Evolutionary conservation across 2,888 invertebrate genomes (phyloP), one percentile per base, ranked within the genome.

Genomic region (Meliscaeva auricollis): DNA sequence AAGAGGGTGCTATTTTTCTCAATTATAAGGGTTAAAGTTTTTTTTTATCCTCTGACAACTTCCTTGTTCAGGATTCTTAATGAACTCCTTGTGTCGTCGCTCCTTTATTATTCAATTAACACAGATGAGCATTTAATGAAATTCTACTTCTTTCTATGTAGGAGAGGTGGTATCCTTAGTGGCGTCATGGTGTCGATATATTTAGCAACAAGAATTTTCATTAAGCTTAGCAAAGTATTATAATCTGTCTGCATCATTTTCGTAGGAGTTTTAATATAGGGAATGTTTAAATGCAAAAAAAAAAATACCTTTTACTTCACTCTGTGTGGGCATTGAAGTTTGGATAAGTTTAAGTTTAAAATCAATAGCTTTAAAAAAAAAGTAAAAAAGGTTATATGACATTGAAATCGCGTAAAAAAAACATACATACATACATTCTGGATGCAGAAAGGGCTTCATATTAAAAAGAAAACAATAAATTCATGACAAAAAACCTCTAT

Each of bases 81-180:
- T 50, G 66, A 66, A 66, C 66, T 50, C 50, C 50, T 64, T 66
- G 64, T 64, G 64, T 50, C 5, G 64, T 50, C 5, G 17, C 50
- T 66, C 48, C 66, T 50, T 66, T 50, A 66, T 66, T 66, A 66
- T 50, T 9, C 66, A 66, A 66, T 66, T 66, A 66, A 66, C 66
- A 35, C 20, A 66, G 35, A 50, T 66, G 66, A 66, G 50, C 50
- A 66, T 50, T 35, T 15, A 66, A 50, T 66, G 50, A 50, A 66
- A 38, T 50, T 50, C 50, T 35, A 22, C 35, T 35, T n/a, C 66
- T n/a, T n/a, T n/a, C 20, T 50, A 46, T 22, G n/a, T n/a, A n/a
- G n/a, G 22, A 22, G n/a, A 32, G 20, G 3, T 20, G 46, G 3
- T 58, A 20, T 20, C 3, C n/a, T 48, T 50, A n/a, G 50, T 66